Evolutionary conservation across 2,888 invertebrate species (phyloP).

Genomic region (Machimus rusticus): DNA sequence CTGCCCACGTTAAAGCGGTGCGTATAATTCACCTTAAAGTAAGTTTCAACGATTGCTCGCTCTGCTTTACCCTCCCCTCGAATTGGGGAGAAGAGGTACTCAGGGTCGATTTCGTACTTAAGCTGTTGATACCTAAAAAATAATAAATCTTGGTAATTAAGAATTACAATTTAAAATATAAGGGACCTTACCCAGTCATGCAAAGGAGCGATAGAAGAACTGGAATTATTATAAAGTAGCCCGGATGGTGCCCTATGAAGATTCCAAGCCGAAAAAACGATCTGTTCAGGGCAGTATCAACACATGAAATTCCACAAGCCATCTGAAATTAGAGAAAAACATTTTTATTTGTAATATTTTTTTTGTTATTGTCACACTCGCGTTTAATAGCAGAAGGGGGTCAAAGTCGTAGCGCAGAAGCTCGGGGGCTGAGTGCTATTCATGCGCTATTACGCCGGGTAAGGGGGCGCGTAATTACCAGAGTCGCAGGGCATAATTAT

Average conservation of each 20-base stretch:
- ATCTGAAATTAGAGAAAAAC: conserved; percentile 66
- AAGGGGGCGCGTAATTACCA: conserved; percentile 1
- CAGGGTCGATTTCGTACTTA: conserved; percentile 90
- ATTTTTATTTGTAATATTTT: not conserved
- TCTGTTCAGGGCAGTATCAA: conserved; percentile 80
- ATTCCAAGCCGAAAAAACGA: conserved; percentile 83
- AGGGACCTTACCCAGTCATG: conserved; percentile 72
- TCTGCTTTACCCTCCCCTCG: conserved; percentile 86
- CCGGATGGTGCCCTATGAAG: conserved; percentile 81
- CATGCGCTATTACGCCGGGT: not conserved
- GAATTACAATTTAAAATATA: not conserved
- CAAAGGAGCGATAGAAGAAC: conserved; percentile 80
- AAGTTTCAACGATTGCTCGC: conserved; percentile 79
- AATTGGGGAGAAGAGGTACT: conserved; percentile 89
- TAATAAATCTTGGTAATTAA: not conserved
- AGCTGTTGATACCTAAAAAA: conserved; percentile 74
- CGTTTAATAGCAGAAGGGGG: not conserved
- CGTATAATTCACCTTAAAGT: conserved; percentile 89
- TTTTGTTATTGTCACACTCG: not conserved
- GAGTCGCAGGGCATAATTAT: not conserved
- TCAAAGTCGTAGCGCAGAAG: not conserved
- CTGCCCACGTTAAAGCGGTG: conserved; percentile 85
- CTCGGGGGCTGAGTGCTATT: not conserved
- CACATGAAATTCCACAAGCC: conserved; percentile 75
- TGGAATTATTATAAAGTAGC: conserved; percentile 90